Evolutionary conservation across 2,888 invertebrate genomes (phyloP).

Genomic region (Heliconius ethilla): DNA sequence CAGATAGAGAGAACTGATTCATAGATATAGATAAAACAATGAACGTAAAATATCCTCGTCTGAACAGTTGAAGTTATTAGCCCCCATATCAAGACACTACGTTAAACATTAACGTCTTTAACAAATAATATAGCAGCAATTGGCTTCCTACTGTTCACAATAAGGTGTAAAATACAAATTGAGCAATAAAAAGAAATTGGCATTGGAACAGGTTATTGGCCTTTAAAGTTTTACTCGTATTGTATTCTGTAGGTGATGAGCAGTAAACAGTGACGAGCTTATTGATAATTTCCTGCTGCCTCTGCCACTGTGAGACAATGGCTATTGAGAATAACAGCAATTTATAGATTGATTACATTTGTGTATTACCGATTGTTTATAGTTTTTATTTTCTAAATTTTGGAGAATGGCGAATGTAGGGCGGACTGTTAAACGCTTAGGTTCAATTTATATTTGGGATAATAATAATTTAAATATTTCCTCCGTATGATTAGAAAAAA

Average conservation of each 20-base stretch:
- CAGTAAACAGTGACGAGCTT: conserved; percentile 65
- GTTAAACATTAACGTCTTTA: neutral
- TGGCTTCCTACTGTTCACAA: neutral
- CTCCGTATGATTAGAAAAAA: neutral
- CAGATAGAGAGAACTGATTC: neutral
- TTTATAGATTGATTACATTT: conserved; percentile 26
- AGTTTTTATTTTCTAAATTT: neutral
- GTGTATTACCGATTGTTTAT: neutral
- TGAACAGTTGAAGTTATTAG: too few relatives aligned
- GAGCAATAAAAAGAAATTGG: conserved; percentile 18
- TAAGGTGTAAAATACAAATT: neutral
- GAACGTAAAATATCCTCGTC: neutral
- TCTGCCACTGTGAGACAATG: conserved; percentile 71
- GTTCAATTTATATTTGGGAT: neutral
- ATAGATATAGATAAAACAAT: neutral
- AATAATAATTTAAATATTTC: neutral
- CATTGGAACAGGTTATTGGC: conserved; percentile 47
- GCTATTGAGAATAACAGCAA: conserved; percentile 57
- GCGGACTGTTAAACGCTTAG: neutral
- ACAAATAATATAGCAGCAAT: neutral
- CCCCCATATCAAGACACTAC: too few relatives aligned
- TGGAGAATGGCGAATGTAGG: neutral
- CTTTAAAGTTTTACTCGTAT: conserved; percentile 47
- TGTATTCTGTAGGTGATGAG: conserved; percentile 52
- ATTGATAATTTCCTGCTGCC: conserved; percentile 75